Evolutionary conservation across 2,113 vertebrate species (phyloP).

Genomic region (Crotalus viridis): DNA sequence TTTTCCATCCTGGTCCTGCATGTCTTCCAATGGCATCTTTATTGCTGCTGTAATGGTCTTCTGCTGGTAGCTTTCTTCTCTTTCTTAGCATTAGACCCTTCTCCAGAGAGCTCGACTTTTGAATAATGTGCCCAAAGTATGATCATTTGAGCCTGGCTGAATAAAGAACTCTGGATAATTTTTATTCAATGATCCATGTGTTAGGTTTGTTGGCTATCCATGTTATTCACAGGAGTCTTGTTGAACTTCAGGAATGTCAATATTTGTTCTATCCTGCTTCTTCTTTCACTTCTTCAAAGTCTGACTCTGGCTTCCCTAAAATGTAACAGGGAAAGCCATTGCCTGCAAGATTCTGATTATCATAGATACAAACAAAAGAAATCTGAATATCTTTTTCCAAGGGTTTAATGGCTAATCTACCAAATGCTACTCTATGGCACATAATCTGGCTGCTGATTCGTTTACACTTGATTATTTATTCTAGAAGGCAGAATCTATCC

Average conservation of each 20-base stretch:
- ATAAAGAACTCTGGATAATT: background rate
- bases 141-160: background rate
- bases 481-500: background rate
- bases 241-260: background rate
- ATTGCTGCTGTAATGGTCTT: background rate
- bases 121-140: background rate
- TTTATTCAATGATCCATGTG: background rate
- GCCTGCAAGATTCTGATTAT: background rate
- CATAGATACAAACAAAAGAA: background rate
- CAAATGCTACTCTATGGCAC: background rate
- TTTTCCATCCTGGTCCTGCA: background rate
- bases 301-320: background rate
- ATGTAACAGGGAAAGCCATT: background rate
- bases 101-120: background rate
- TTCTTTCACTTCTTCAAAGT: background rate
- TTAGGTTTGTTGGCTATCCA: background rate
- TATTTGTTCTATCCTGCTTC: background rate
- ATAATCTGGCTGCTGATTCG: background rate
- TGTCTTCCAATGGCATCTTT: background rate
- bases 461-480: background rate
- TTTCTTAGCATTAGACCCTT: background rate
- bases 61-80: background rate
- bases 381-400: background rate
- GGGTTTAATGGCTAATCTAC: background rate
- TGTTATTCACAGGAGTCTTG: background rate